Evolutionary conservation across 1,140 invertebrate species (phyloP).

Genomic region (Laupala kohalensis): DNA sequence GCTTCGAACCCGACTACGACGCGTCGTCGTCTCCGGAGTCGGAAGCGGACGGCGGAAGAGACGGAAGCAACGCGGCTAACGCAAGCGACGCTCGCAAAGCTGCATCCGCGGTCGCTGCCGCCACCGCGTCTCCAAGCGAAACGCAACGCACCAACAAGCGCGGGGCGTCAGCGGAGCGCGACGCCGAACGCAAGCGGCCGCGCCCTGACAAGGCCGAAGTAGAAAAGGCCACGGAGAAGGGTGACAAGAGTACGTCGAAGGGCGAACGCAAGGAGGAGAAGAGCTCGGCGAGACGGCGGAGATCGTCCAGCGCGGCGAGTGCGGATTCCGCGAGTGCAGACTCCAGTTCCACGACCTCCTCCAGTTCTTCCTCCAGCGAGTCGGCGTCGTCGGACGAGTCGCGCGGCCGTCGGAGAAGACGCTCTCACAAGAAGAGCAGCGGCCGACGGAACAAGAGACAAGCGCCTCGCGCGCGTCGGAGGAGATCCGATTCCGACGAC

Average conservation of each 20-base stretch:
- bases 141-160: neutral
- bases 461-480: too few relatives aligned
- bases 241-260: too few relatives aligned
- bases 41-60: slow-evolving; percentile 27
- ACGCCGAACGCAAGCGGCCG: neutral
- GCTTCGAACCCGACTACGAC: slow-evolving; percentile 62
- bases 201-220: neutral
- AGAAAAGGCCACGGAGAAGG: neutral
- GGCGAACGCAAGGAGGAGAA: too few relatives aligned
- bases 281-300: too few relatives aligned
- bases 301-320: neutral
- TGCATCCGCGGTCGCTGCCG: neutral
- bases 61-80: neutral
- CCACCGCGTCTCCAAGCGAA: neutral
- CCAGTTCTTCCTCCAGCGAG: too few relatives aligned
- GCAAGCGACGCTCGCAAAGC: neutral
- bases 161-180: neutral
- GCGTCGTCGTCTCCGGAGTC: slow-evolving; percentile 35
- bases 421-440: too few relatives aligned
- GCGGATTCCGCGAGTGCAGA: too few relatives aligned
- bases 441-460: too few relatives aligned
- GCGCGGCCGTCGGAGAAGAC: too few relatives aligned
- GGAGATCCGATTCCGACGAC: neutral
- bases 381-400: too few relatives aligned
- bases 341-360: too few relatives aligned